Conservation (phyloP, 1,140 invertebrate species). For the Pinna nobilis region DNA sequence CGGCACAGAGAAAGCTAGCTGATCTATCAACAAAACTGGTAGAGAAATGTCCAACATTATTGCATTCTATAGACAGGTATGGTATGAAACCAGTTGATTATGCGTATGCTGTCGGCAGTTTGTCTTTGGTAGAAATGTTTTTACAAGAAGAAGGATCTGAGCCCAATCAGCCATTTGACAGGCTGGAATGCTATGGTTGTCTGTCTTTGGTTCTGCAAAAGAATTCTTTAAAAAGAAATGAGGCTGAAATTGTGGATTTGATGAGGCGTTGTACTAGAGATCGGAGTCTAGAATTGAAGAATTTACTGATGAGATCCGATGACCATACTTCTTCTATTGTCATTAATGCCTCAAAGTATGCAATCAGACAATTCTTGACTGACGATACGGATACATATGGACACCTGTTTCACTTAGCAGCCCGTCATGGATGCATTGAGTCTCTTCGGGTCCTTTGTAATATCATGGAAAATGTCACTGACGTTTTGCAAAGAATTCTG, state of each 20-base stretch:
- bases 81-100: conserved; percentile 28
- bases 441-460: conserved; percentile 7
- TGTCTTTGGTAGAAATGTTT: neutral
- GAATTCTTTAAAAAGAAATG: neutral
- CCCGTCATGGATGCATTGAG: conserved; percentile 1
- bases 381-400: neutral
- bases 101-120: neutral
- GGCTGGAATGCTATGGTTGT: conserved; percentile 2
- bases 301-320: conserved; percentile 10
- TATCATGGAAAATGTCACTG: neutral
- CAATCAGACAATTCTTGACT: neutral
- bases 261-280: no score
- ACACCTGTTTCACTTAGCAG: neutral
- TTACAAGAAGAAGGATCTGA: neutral
- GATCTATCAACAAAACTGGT: neutral
- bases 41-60: neutral
- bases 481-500: neutral
- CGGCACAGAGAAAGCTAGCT: conserved; percentile 7
- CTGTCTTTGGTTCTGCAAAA: neutral
- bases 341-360: neutral
- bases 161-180: neutral
- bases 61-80: neutral
- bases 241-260: neutral
- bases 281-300: conserved; percentile 1
- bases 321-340: conserved; percentile 7